Conservation (phyloP, 2,113 vertebrate species). For the Semnornis frantzii region DNA sequence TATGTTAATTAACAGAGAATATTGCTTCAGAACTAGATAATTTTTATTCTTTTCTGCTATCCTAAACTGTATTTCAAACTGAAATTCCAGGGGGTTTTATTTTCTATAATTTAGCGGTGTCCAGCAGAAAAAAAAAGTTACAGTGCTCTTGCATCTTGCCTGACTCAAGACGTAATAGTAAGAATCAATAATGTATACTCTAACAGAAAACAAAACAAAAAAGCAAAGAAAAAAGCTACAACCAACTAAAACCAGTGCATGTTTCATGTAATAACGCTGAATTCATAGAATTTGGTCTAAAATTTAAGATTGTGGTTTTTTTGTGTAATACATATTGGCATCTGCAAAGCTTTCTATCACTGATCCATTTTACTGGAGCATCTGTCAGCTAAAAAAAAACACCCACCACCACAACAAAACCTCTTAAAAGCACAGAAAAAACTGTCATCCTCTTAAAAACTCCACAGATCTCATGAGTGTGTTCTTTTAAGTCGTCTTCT, state of each 20-base stretch:
- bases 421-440: background rate
- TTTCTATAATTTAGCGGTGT: background rate
- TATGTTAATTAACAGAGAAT: background rate
- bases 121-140: background rate
- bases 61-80: background rate
- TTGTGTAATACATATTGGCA: background rate
- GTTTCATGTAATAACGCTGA: background rate
- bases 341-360: background rate
- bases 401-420: background rate
- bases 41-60: background rate
- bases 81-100: background rate
- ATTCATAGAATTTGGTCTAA: background rate
- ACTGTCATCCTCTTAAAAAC: background rate
- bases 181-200: background rate
- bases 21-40: background rate
- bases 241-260: background rate
- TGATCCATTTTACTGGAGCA: background rate
- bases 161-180: background rate
- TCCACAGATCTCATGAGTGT: background rate
- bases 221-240: background rate
- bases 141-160: background rate
- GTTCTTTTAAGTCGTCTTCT: background rate
- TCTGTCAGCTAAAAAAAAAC: background rate
- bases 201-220: background rate
- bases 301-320: background rate